Percentiles rank a stretch among this genome's conserved stretches.
Evolutionary conservation across 2,113 vertebrate species (phyloP).

Genomic region (Pogonocichla stellata): DNA sequence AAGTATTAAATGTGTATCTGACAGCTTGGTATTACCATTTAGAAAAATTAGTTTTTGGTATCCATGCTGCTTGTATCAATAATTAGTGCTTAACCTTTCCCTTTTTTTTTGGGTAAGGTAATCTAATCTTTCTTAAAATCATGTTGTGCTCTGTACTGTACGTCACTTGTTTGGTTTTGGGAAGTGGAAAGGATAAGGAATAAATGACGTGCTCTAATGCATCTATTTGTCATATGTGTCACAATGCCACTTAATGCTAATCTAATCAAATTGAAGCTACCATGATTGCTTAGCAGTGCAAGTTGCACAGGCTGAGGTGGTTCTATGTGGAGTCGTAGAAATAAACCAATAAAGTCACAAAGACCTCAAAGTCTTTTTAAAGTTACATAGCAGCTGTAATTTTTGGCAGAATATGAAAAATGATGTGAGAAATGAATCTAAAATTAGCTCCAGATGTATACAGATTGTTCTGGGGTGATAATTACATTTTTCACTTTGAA

Average conservation of each 20-base stretch:
- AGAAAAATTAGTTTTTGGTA: background rate
- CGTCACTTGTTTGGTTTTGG: conserved; percentile 43
- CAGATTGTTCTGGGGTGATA: conserved; percentile 81
- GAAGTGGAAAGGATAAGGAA: conserved; percentile 67
- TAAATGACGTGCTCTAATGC: conserved; percentile 86
- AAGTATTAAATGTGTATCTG: background rate
- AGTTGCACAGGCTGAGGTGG: conserved; percentile 16
- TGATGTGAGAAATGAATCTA: conserved; percentile 72
- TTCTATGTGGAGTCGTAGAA: conserved; percentile 50
- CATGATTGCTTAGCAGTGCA: conserved; percentile 42
- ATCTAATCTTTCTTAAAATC: conserved; percentile 27
- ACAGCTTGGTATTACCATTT: background rate
- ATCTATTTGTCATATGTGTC: conserved; percentile 92
- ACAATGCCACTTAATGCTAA: conserved; percentile 89
- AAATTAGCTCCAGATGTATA: conserved; percentile 87
- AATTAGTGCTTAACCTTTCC: conserved; percentile 17
- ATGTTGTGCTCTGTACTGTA: conserved; percentile 5
- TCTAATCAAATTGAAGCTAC: conserved; percentile 86
- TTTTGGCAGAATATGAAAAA: conserved; percentile 80
- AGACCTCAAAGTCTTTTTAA: conserved; percentile 70
- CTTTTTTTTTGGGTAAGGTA: conserved; percentile 1
- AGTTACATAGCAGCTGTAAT: conserved; percentile 84
- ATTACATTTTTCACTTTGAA: conserved; percentile 89
- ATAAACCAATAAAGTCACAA: conserved; percentile 43
- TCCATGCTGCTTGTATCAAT: background rate